Evolutionary conservation across 2,113 vertebrate genomes (phyloP).

Genomic region (Bagarius yarrelli): DNA sequence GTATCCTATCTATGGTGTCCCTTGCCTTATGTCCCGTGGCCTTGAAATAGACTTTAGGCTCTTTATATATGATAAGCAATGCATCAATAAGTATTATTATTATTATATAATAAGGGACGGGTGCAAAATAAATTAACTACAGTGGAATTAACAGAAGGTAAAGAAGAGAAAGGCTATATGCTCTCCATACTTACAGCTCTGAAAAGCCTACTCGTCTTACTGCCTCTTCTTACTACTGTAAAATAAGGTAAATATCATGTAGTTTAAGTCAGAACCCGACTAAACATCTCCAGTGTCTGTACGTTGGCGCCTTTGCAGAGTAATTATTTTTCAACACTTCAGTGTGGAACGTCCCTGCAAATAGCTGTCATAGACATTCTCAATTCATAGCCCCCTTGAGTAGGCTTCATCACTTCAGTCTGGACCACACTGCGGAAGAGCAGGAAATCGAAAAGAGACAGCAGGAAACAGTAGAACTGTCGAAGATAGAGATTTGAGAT

Average conservation of each 20-base stretch:
- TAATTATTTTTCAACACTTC: slow-evolving; percentile 21
- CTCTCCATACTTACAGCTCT: too few species aligned
- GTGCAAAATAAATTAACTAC: neutral
- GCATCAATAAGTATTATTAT: too few species aligned
- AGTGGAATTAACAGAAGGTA: neutral
- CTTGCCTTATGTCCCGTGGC: too few species aligned
- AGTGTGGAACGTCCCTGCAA: neutral
- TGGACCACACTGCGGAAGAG: neutral
- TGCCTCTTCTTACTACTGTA: too few species aligned
- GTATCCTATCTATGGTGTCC: too few species aligned
- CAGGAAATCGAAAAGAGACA: slow-evolving; percentile 6
- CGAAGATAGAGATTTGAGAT: neutral
- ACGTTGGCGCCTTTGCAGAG: neutral
- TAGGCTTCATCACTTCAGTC: neutral
- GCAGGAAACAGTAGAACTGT: neutral
- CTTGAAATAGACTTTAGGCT: too few species aligned
- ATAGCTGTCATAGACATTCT: slow-evolving; percentile 2
- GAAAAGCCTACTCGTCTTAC: too few species aligned
- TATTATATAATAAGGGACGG: neutral
- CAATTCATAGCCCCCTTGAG: neutral
- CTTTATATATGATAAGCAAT: too few species aligned
- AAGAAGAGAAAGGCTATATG: neutral
- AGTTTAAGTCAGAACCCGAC: neutral
- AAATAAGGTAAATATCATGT: too few species aligned
- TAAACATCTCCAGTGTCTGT: neutral